Evolutionary conservation across 2,888 invertebrate genomes (phyloP).

Genomic region (Ochropleura plecta): DNA sequence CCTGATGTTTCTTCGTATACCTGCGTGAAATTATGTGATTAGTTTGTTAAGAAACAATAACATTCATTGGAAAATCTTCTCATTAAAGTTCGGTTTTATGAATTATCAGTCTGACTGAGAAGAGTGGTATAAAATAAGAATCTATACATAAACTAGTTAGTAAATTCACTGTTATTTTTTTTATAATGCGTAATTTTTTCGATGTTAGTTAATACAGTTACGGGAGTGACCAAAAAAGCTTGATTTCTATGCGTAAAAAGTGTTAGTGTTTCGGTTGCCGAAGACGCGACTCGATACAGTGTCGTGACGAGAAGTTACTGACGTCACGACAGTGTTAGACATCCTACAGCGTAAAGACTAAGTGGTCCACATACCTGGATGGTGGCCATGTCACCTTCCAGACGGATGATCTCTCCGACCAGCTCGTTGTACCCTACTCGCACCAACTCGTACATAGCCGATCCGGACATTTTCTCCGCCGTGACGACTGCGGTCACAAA

Average conservation of each 20-base stretch:
- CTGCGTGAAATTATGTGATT: constrained; percentile 76
- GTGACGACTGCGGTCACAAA: constrained; percentile 96
- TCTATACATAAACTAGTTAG: neutral
- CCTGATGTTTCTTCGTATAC: constrained; percentile 99
- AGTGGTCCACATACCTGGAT: constrained; percentile 94
- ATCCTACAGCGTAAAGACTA: neutral
- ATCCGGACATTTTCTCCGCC: constrained; percentile 99
- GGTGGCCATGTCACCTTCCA: constrained; percentile 99
- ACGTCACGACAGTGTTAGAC: neutral
- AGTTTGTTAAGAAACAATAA: neutral
- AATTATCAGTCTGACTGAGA: neutral
- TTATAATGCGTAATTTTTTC: neutral
- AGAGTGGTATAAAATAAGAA: too few species aligned
- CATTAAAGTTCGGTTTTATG: neutral
- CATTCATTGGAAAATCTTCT: neutral
- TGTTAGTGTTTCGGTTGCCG: neutral
- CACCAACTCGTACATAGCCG: constrained; percentile 99
- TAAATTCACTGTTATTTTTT: neutral
- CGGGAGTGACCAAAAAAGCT: neutral
- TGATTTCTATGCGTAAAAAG: neutral
- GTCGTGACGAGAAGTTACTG: neutral
- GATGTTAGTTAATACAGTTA: neutral
- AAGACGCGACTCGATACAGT: neutral
- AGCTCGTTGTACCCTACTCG: constrained; percentile 99
- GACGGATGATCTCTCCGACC: constrained; percentile 99